These are phyloP conservation scores for Steinernema feltiae DNA, from an alignment of 1,140 invertebrate genomes.

Conservation along the genomic window DNA sequence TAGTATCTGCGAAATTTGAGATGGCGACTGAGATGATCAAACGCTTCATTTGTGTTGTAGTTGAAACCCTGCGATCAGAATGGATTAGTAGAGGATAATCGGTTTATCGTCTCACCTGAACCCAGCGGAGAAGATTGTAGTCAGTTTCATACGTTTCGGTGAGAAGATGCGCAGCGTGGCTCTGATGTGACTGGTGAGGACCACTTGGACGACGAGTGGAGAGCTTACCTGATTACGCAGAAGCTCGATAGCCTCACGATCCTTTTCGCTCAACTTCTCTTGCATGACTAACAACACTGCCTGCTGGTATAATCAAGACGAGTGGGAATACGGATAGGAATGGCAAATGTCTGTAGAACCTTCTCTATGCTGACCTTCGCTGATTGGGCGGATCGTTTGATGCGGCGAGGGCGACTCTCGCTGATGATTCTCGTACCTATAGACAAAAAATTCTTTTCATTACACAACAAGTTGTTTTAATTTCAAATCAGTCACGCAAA, in stretches of 20 bases:
- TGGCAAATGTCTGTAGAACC: not conserved
- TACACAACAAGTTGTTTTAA: not conserved
- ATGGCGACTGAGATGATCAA: constrained; percentile 26
- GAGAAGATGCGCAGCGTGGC: constrained; percentile 19
- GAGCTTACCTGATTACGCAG: constrained; percentile 16
- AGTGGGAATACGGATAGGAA: not conserved
- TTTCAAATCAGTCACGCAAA: not conserved
- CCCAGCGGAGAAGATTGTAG: constrained; percentile 41
- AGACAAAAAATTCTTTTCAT: not conserved
- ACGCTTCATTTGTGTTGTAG: constrained; percentile 26
- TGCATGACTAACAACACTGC: no score
- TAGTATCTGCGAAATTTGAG: constrained; percentile 35
- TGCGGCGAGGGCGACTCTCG: constrained; percentile 1
- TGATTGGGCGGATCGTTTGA: not conserved
- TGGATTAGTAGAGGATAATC: no score
- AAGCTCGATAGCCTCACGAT: constrained; percentile 22
- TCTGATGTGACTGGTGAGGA: not conserved
- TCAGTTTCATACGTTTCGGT: constrained; percentile 33
- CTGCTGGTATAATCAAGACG: not conserved
- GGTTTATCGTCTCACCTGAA: constrained; percentile 18
- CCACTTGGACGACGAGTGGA: not conserved
- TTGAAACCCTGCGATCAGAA: constrained; percentile 31
- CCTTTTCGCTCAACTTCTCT: not conserved
- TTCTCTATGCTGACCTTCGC: not conserved
- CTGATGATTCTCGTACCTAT: not conserved